Conservation (phyloP, 2,888 invertebrate species). For the Pocota personata region DNA sequence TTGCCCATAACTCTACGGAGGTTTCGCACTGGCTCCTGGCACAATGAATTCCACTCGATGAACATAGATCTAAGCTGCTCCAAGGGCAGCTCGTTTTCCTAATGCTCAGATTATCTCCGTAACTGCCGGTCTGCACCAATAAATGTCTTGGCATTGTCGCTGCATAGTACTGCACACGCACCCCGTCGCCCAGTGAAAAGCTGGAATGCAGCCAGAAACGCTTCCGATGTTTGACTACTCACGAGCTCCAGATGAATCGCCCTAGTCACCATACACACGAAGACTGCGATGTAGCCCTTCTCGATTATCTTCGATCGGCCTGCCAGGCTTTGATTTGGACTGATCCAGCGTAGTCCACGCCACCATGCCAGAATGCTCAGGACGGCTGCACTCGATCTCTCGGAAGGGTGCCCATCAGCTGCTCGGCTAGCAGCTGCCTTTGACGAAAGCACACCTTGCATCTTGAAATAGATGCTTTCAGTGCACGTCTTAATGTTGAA, state of each 20-base stretch:
- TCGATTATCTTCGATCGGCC: background rate
- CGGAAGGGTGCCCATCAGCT: constrained; percentile 16
- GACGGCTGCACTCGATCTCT: background rate
- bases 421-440: background rate
- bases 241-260: background rate
- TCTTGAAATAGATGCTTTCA: too few relatives aligned
- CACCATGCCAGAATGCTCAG: constrained; percentile 2
- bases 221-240: background rate
- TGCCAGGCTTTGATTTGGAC: background rate
- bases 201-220: background rate
- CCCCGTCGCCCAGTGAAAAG: background rate
- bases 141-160: background rate
- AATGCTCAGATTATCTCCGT: background rate
- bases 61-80: background rate
- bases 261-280: constrained; percentile 3
- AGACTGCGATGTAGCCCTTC: constrained; percentile 7
- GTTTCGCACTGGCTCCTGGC: background rate
- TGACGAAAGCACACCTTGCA: background rate
- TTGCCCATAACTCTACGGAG: too few relatives aligned
- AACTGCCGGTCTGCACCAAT: background rate
- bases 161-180: background rate
- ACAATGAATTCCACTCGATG: background rate
- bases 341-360: constrained; percentile 19
- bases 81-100: background rate
- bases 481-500: too few relatives aligned